A percentile compares a stretch with the other conserved stretches of the same genome.
Evolutionary conservation across 2,888 invertebrate genomes (phyloP).

Genomic region (Elysia crispata): DNA sequence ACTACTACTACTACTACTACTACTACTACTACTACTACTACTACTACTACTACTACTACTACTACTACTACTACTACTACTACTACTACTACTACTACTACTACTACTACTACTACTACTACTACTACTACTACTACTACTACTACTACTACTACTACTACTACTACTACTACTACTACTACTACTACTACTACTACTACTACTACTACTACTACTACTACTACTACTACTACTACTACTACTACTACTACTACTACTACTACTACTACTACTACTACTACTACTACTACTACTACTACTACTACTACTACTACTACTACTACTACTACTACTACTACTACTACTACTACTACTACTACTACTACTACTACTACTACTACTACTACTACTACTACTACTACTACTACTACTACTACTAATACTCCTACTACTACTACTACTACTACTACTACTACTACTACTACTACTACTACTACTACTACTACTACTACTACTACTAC

Average conservation of each 20-base stretch:
- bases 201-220: conserved; percentile 50
- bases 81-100: conserved; percentile 52
- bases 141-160: conserved; percentile 24
- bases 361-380: background rate
- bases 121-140: conserved; percentile 49
- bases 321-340: conserved; percentile 12
- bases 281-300: background rate
- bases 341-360: conserved; percentile 3
- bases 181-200: conserved; percentile 45
- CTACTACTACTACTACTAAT: conserved; percentile 50
- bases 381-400: conserved; percentile 13
- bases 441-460: conserved; percentile 6
- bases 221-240: conserved; percentile 49
- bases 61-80: conserved; percentile 52
- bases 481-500: background rate
- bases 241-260: conserved; percentile 22
- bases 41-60: conserved; percentile 48
- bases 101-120: conserved; percentile 51
- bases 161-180: background rate
- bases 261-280: conserved; percentile 39
- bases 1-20: background rate
- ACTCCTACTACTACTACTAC: conserved; percentile 42
- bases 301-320: conserved; percentile 5
- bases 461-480: conserved; percentile 11
- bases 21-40: background rate